Percentiles rank a stretch among this genome's conserved stretches.
Evolutionary conservation across 2,797 vertebrate species (phyloP).

Genomic region (Apodemus agrarius): DNA sequence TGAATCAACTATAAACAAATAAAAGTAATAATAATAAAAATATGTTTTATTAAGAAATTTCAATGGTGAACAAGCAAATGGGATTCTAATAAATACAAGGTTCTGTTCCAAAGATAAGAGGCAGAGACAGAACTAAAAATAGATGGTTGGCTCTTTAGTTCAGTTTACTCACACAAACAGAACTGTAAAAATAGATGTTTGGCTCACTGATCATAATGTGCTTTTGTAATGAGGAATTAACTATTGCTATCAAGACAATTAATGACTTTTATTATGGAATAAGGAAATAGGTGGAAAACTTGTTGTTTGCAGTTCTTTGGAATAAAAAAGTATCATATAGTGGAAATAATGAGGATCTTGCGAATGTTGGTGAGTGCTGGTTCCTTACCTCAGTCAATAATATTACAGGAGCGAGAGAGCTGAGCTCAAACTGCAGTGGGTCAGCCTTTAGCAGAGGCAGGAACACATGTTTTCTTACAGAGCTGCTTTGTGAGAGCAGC

Average conservation of each 20-base stretch:
- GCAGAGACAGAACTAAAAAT: not conserved
- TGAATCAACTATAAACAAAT: not conserved
- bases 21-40: not conserved
- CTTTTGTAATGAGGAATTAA: not conserved
- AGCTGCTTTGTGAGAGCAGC: not conserved
- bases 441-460: not conserved
- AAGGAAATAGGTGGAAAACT: not conserved
- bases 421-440: not conserved
- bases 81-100: not conserved
- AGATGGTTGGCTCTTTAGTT: not conserved
- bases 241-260: not conserved
- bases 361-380: not conserved
- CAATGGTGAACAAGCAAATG: not conserved
- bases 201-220: not conserved
- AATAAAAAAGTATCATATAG: not conserved
- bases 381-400: not conserved
- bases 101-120: not conserved
- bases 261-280: not conserved
- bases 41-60: not conserved
- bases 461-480: not conserved
- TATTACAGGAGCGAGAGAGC: not conserved
- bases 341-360: not conserved
- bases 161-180: not conserved
- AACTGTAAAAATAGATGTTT: not conserved
- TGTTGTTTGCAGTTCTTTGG: not conserved